These are phyloP conservation scores for Nemotelus nigrinus DNA, from an alignment of 2,888 invertebrate species.

Conservation along the genomic window DNA sequence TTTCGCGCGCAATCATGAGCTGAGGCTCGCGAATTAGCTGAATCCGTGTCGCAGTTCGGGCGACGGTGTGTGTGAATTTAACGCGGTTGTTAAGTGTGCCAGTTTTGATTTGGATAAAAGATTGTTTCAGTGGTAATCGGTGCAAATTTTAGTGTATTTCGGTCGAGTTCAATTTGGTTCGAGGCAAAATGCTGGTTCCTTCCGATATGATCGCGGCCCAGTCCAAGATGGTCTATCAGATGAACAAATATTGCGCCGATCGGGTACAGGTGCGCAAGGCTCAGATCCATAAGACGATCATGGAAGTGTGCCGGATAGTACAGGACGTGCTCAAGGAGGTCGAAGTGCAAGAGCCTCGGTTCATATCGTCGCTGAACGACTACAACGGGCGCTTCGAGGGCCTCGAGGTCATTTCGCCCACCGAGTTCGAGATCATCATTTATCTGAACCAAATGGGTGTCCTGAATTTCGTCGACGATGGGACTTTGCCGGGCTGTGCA, in stretches of 20 bases:
- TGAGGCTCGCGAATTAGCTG: slow-evolving; percentile 1
- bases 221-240: slow-evolving; percentile 94
- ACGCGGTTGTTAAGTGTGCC: not conserved
- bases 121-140: not conserved
- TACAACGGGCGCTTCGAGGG: slow-evolving; percentile 93
- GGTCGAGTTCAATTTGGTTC: not conserved
- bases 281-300: slow-evolving; percentile 87
- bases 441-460: slow-evolving; percentile 98
- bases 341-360: slow-evolving; percentile 93
- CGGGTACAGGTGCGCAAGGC: slow-evolving; percentile 88
- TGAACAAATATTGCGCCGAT: slow-evolving; percentile 94
- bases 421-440: slow-evolving; percentile 94
- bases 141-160: not conserved
- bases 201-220: slow-evolving; percentile 95
- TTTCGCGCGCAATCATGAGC: slow-evolving; percentile 27
- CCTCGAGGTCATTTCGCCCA: slow-evolving; percentile 90
- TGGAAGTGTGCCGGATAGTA: slow-evolving; percentile 91
- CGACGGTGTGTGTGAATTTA: slow-evolving; percentile 10
- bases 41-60: slow-evolving; percentile 11
- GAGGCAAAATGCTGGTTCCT: slow-evolving; percentile 83
- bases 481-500: slow-evolving; percentile 90
- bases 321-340: slow-evolving; percentile 96
- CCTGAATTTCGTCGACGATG: slow-evolving; percentile 97
- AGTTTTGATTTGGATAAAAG: not conserved
- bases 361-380: slow-evolving; percentile 90